phyloP scores from a whole-genome alignment of 2,888 invertebrate species.

The Andrena dorsata region DNA sequence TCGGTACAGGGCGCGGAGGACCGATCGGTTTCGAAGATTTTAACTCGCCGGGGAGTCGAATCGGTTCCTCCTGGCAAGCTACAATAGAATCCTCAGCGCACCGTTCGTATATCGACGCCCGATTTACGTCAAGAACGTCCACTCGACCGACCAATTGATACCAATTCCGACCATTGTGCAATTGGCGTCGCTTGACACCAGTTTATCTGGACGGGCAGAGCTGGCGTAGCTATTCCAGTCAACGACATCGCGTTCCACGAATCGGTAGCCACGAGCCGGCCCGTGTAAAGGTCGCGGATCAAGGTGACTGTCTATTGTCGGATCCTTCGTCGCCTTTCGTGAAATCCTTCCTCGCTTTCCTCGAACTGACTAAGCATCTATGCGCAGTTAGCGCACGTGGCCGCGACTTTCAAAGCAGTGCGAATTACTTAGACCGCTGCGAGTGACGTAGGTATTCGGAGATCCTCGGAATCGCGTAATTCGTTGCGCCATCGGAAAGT shows the following conservation, averaged over 20 bases:
- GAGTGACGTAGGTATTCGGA: background rate
- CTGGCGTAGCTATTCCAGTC: conserved; percentile 40
- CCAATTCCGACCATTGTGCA: conserved; percentile 75
- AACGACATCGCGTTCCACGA: conserved; percentile 47
- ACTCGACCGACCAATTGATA: conserved; percentile 72
- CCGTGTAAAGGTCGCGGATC: conserved; percentile 57
- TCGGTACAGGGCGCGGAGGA: background rate
- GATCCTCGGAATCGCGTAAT: background rate
- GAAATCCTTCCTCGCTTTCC: background rate
- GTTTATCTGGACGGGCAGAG: conserved; percentile 61
- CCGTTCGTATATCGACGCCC: conserved; percentile 53
- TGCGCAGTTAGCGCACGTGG: background rate
- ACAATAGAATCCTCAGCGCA: no score
- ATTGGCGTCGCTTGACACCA: conserved; percentile 77
- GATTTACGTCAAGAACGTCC: conserved; percentile 75
- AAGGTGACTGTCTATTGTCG: conserved; percentile 47
- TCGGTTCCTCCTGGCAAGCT: background rate
- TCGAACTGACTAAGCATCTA: background rate
- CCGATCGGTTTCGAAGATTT: background rate
- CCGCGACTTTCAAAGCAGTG: background rate
- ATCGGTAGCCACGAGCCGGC: conserved; percentile 37
- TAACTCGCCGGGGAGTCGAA: background rate
- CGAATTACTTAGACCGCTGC: background rate
- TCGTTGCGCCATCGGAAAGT: background rate
- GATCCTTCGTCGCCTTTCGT: background rate